phyloP scores from a whole-genome alignment of 2,113 vertebrate genomes.

The Nasalis larvatus region DNA sequence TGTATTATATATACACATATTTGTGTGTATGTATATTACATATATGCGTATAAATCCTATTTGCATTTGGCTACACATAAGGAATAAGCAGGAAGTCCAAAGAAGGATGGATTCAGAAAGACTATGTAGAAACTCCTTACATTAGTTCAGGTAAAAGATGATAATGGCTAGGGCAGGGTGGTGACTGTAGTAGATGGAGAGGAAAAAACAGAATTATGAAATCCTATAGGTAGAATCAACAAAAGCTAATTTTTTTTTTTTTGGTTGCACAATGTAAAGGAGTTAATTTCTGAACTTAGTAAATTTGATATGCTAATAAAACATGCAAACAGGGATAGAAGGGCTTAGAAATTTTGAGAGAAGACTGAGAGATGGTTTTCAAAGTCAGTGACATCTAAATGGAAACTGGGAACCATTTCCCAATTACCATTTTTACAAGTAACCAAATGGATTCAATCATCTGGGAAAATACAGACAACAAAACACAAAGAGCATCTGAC shows the following conservation, averaged over 20 bases:
- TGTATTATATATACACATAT: neutral
- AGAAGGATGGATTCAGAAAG: neutral
- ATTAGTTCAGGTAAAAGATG: neutral
- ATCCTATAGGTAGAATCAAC: neutral
- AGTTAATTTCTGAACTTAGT: neutral
- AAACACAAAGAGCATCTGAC: neutral
- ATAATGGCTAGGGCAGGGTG: neutral
- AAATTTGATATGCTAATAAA: neutral
- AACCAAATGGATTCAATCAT: neutral
- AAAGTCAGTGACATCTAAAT: neutral
- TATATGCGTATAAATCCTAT: neutral
- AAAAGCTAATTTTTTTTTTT: neutral
- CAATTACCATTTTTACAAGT: too few species aligned
- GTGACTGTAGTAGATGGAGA: neutral
- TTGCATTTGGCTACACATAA: neutral
- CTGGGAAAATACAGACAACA: neutral
- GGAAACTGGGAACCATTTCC: neutral
- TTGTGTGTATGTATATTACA: neutral
- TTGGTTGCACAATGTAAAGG: neutral
- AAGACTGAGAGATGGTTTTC: neutral
- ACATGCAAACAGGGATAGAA: neutral
- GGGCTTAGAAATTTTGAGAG: neutral
- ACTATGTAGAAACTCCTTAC: neutral
- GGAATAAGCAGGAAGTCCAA: neutral
- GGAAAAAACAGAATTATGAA: neutral